Percentiles rank a stretch among this genome's conserved stretches.
Conservation (phyloP, 2,797 vertebrate species). For the Malacoraja senta region DNA sequence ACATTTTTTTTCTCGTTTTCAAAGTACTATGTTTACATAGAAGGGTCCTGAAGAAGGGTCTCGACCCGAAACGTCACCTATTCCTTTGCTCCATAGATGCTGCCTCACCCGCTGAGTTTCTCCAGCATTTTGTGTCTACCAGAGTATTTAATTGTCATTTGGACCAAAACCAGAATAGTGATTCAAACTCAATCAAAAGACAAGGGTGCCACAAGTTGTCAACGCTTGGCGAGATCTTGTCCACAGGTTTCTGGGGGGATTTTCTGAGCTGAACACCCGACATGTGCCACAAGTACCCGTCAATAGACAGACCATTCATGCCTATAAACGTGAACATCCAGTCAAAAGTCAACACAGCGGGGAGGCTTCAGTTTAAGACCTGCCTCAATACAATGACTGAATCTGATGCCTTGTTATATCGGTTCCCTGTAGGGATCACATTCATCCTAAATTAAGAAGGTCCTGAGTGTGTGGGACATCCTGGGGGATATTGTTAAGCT, state of each 20-base stretch:
- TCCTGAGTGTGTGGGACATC: not conserved
- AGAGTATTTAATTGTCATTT: too few species aligned
- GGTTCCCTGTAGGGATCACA: slow-evolving; percentile 5
- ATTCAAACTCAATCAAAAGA: not conserved
- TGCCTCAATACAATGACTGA: not conserved
- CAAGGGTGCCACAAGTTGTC: not conserved
- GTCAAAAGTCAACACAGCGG: not conserved
- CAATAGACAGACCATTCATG: not conserved
- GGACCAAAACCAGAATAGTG: too few species aligned
- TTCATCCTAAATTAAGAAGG: not conserved
- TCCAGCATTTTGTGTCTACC: too few species aligned
- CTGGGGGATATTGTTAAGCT: not conserved
- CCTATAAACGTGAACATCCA: slow-evolving; percentile 8
- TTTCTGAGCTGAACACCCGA: not conserved
- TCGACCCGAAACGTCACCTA: too few species aligned
- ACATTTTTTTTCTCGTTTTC: too few species aligned
- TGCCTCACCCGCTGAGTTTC: too few species aligned
- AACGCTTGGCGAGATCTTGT: not conserved
- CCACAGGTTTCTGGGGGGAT: not conserved
- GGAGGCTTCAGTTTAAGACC: not conserved
- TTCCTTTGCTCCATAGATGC: too few species aligned
- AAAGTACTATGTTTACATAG: too few species aligned
- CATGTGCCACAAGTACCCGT: not conserved
- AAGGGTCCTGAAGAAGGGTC: too few species aligned
- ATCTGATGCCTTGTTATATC: slow-evolving; percentile 12